Percentiles rank a stretch among this genome's conserved stretches.
Conservation (phyloP, 2,888 invertebrate species). For the Hydropsyche betteni region DNA sequence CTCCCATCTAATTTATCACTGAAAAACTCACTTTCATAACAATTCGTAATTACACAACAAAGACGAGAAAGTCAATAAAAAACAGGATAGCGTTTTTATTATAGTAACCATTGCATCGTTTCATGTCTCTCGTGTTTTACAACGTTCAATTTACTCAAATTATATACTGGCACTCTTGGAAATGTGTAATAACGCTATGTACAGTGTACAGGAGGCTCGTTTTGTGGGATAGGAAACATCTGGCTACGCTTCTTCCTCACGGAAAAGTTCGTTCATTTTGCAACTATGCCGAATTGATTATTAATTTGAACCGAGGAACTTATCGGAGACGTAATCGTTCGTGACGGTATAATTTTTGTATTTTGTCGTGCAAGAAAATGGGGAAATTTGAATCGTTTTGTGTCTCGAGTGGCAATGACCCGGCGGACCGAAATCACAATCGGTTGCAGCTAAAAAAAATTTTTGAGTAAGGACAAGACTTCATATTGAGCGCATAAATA, state of each 20-base stretch:
- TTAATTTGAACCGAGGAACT: too few species aligned
- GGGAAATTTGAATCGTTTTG: too few species aligned
- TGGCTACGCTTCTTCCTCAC: neutral
- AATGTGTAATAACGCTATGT: conserved; percentile 16
- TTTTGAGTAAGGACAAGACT: too few species aligned
- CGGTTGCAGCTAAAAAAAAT: neutral
- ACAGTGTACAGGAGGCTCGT: neutral
- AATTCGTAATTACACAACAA: neutral
- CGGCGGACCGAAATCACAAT: neutral
- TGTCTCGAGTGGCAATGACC: conserved; percentile 9
- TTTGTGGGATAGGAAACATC: conserved; percentile 21
- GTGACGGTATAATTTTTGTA: too few species aligned
- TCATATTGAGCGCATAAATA: too few species aligned
- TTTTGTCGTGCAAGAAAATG: too few species aligned
- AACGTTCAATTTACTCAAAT: conserved; percentile 21
- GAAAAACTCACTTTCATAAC: too few species aligned
- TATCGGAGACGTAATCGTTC: too few species aligned
- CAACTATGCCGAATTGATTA: too few species aligned
- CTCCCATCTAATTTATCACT: conserved; percentile 8
- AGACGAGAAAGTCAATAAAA: neutral
- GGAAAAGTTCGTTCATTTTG: too few species aligned
- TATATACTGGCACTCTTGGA: conserved; percentile 12
- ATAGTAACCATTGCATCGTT: conserved; percentile 2
- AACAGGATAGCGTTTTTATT: conserved; percentile 3
- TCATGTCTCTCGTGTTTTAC: conserved; percentile 15